Percentiles rank a stretch among this genome's conserved stretches.
phyloP scores from a whole-genome alignment of 2,888 invertebrate species.

The Agonopterix arenella region DNA sequence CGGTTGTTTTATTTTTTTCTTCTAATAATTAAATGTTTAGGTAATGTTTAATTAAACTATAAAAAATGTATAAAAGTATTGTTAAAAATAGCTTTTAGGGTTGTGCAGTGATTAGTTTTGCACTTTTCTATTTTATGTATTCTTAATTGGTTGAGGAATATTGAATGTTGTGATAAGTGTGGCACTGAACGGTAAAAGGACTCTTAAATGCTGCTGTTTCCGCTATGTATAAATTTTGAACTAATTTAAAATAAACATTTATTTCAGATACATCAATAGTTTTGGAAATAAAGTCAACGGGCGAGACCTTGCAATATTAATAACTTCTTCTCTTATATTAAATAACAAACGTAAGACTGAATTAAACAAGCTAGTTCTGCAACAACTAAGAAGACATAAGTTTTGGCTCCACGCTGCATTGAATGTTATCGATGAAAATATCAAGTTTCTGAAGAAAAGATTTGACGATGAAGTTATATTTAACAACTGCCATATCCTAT shows the following conservation, averaged over 20 bases:
- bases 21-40: too few relatives aligned
- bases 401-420: conserved; percentile 80
- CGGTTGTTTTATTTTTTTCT: too few relatives aligned
- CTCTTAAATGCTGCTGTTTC: too few relatives aligned
- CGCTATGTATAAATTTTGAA: too few relatives aligned
- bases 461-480: conserved; percentile 76
- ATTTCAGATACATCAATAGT: conserved; percentile 71
- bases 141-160: too few relatives aligned
- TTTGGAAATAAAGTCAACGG: conserved; percentile 71
- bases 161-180: too few relatives aligned
- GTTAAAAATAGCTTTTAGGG: too few relatives aligned
- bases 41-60: too few relatives aligned
- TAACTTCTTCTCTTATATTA: conserved; percentile 36
- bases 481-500: conserved; percentile 78
- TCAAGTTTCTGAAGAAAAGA: conserved; percentile 68
- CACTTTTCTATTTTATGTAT: too few relatives aligned
- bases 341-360: background rate
- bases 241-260: background rate
- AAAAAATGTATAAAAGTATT: too few relatives aligned
- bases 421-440: conserved; percentile 75
- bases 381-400: conserved; percentile 75
- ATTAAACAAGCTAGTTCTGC: conserved; percentile 20
- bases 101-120: too few relatives aligned
- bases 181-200: too few relatives aligned
- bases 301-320: conserved; percentile 49